phyloP scores from a whole-genome alignment of 2,113 vertebrate genomes.

The Balaenoptera acutorostrata region DNA sequence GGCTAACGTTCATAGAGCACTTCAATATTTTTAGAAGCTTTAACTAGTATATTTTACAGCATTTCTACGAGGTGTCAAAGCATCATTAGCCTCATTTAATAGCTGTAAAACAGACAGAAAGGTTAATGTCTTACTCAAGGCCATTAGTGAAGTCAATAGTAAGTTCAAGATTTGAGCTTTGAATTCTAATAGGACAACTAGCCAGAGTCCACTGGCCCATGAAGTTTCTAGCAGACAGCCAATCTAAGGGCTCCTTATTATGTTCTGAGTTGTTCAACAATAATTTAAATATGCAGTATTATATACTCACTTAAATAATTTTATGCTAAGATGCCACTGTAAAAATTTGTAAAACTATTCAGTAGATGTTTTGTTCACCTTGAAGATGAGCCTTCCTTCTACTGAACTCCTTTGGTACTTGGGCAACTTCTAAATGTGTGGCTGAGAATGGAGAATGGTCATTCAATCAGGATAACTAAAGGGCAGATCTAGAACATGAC shows the following conservation, averaged over 20 bases:
- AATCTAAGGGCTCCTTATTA: background rate
- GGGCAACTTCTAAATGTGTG: background rate
- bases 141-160: background rate
- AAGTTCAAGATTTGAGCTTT: slow-evolving; percentile 14
- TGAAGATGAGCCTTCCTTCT: background rate
- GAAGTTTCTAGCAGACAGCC: background rate
- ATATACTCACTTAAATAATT: background rate
- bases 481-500: background rate
- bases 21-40: background rate
- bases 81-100: slow-evolving; percentile 11
- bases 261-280: background rate
- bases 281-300: background rate
- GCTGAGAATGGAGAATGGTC: background rate
- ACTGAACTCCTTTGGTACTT: background rate
- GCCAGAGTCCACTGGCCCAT: background rate
- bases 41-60: background rate
- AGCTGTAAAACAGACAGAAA: background rate
- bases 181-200: background rate
- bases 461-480: background rate
- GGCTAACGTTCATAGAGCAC: background rate
- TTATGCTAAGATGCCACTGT: background rate
- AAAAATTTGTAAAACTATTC: background rate
- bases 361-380: background rate
- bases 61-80: background rate
- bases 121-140: background rate